Percentiles rank a stretch among this genome's conserved stretches.
phyloP scores from a whole-genome alignment of 2,797 vertebrate species.

The Neomorphus geoffroyi region DNA sequence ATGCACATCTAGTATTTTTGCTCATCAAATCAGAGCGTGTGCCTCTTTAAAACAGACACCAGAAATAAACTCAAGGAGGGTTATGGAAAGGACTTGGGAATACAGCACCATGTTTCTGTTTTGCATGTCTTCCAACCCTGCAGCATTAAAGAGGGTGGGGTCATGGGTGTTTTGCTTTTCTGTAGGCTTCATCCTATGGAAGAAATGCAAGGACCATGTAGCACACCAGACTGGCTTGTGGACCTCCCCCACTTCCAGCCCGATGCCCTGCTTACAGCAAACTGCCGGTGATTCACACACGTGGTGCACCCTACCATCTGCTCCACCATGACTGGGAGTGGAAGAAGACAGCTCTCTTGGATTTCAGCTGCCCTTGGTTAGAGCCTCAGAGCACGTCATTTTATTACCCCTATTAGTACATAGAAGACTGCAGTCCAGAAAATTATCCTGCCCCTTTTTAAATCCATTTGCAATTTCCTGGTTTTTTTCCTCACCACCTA shows the following conservation, averaged over 20 bases:
- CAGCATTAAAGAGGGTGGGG: fast-evolving
- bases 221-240: background rate
- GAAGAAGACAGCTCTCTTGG: background rate
- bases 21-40: background rate
- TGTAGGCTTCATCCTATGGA: background rate
- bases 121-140: background rate
- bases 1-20: background rate
- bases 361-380: background rate
- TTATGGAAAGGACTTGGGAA: background rate
- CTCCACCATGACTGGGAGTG: background rate
- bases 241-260: background rate
- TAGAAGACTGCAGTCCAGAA: background rate
- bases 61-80: background rate
- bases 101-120: background rate
- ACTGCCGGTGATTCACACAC: background rate
- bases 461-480: background rate
- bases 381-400: background rate
- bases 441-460: background rate
- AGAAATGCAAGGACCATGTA: background rate
- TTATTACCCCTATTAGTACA: background rate
- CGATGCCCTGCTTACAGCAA: background rate
- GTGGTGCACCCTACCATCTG: background rate
- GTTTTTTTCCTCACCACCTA: background rate
- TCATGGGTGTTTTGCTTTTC: background rate
- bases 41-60: background rate